These are phyloP conservation scores for Nothocercus julius DNA, from an alignment of 2,113 vertebrate genomes.

Conservation along the genomic window DNA sequence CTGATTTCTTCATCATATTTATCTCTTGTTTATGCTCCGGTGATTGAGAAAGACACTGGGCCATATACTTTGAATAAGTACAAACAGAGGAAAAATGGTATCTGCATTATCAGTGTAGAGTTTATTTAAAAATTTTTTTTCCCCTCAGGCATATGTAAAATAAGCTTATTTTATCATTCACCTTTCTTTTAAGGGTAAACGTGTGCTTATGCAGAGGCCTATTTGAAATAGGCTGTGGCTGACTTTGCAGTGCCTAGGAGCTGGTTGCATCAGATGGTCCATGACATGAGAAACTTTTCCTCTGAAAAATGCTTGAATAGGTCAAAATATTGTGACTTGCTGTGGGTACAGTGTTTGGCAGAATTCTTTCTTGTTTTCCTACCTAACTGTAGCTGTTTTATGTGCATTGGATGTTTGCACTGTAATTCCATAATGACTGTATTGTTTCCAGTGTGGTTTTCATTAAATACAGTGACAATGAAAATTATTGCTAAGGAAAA, in stretches of 20 bases:
- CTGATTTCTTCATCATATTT: background rate
- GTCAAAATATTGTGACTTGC: background rate
- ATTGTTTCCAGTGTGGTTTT: constrained; percentile 41
- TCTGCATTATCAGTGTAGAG: background rate
- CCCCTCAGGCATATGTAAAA: background rate
- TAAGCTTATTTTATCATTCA: background rate
- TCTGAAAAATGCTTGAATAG: background rate
- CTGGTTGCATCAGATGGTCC: background rate
- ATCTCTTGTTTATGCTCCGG: background rate
- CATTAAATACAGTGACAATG: constrained; percentile 39
- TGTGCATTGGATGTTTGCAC: background rate
- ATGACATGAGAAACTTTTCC: background rate
- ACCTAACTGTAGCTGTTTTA: background rate
- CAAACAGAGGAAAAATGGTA: background rate
- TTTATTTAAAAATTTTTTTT: background rate
- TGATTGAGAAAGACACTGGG: background rate
- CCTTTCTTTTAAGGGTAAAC: background rate
- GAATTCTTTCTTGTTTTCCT: background rate
- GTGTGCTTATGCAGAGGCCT: background rate
- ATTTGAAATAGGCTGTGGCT: background rate
- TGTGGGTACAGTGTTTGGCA: background rate
- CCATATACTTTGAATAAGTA: background rate
- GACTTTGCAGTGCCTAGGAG: background rate
- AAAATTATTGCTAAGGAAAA: background rate
- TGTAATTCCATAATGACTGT: background rate